A percentile compares a stretch with the other conserved stretches of the same genome.
Conservation (phyloP, 2,797 vertebrate genomes). For the Sparidentex hasta region DNA sequence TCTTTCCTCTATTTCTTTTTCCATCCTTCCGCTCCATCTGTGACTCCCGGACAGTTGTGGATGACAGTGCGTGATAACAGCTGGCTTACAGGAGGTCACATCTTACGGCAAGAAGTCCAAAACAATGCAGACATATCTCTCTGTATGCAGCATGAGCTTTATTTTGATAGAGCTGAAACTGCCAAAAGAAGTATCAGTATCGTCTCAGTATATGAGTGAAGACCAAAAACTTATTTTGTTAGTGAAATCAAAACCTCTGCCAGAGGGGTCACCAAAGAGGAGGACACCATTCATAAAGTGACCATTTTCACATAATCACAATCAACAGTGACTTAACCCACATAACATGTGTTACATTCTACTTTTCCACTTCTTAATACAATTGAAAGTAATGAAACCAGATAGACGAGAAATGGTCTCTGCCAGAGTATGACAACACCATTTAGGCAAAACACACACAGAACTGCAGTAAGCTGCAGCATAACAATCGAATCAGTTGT, state of each 20-base stretch:
- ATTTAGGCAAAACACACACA: too few species aligned
- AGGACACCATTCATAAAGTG: too few species aligned
- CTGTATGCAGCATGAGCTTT: background rate
- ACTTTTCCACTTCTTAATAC: too few species aligned
- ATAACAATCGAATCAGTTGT: too few species aligned
- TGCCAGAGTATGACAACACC: too few species aligned
- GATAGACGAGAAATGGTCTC: too few species aligned
- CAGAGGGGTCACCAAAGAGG: too few species aligned
- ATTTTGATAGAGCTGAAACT: background rate
- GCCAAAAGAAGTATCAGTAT: background rate
- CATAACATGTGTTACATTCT: too few species aligned
- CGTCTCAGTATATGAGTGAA: background rate
- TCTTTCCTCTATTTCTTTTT: conserved; percentile 56
- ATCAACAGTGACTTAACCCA: too few species aligned
- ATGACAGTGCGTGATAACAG: conserved; percentile 39
- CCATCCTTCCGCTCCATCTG: conserved; percentile 17
- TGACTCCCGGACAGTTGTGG: conserved; percentile 36
- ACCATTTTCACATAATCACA: too few species aligned
- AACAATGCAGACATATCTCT: background rate
- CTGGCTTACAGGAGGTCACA: background rate
- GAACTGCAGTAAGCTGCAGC: too few species aligned
- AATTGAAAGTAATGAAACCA: too few species aligned
- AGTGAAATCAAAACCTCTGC: background rate
- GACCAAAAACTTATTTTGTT: background rate
- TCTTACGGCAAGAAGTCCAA: conserved; percentile 14